A percentile compares a stretch with the other conserved stretches of the same genome.
Conservation (phyloP, 2,888 invertebrate species). For the Iphiclides podalirius region DNA sequence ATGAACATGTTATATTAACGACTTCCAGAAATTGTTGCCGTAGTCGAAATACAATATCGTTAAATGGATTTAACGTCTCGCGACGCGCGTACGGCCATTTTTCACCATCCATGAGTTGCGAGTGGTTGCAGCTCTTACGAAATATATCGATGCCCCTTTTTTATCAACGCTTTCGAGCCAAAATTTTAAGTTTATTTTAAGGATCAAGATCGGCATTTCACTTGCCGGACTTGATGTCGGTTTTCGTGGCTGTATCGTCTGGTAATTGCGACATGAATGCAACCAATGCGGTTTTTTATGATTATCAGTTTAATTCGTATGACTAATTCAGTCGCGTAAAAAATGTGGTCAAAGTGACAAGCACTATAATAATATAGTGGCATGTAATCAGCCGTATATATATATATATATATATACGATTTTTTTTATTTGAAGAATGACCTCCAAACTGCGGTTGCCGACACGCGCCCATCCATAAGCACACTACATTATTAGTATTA, state of each 20-base stretch:
- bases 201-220: neutral
- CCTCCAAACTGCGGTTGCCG: too few species aligned
- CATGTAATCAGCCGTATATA: too few species aligned
- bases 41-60: slow-evolving; percentile 12
- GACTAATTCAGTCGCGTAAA: too few species aligned
- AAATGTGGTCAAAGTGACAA: too few species aligned
- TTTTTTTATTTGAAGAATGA: too few species aligned
- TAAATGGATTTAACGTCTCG: slow-evolving; percentile 17
- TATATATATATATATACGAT: too few species aligned
- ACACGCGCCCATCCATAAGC: too few species aligned
- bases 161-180: slow-evolving; percentile 54
- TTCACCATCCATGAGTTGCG: slow-evolving; percentile 39
- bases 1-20: slow-evolving; percentile 8
- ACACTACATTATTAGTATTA: too few species aligned
- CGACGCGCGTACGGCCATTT: slow-evolving; percentile 22
- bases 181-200: slow-evolving; percentile 33
- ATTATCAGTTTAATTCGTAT: too few species aligned
- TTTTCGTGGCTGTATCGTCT: neutral
- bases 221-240: neutral
- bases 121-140: slow-evolving; percentile 50
- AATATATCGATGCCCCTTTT: slow-evolving; percentile 57
- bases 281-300: too few species aligned
- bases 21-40: slow-evolving; percentile 10
- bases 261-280: too few species aligned
- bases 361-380: too few species aligned